Percentiles rank a stretch among this genome's conserved stretches.
Conservation (phyloP, 1,140 invertebrate genomes). For the Cecropterus lyciades region DNA sequence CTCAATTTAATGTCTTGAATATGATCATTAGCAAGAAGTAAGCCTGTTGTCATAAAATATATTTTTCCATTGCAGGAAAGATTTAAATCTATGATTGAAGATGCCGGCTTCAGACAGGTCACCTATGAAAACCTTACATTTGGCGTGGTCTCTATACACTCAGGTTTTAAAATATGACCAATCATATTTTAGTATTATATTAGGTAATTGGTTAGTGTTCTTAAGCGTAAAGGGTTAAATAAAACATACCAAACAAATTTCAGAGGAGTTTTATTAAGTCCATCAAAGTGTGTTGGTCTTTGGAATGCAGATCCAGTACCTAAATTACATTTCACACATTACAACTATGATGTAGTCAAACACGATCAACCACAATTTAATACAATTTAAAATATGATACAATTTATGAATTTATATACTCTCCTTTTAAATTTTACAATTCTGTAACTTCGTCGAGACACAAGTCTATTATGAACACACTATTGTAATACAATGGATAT, state of each 20-base stretch:
- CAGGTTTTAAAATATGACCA: slow-evolving; percentile 91
- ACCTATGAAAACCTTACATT: slow-evolving; percentile 95
- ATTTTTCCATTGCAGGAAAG: slow-evolving; percentile 88
- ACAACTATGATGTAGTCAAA: slow-evolving; percentile 59
- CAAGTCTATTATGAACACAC: slow-evolving; percentile 13
- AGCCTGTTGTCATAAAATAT: no score
- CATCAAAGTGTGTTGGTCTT: slow-evolving; percentile 77
- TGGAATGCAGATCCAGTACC: slow-evolving; percentile 78
- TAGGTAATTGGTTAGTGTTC: slow-evolving; percentile 7
- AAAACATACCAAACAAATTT: slow-evolving; percentile 44
- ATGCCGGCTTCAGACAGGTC: slow-evolving; percentile 94
- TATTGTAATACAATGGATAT: slow-evolving; percentile 14
- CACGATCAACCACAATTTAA: slow-evolving; percentile 39
- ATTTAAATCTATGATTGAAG: slow-evolving; percentile 94
- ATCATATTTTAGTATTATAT: background rate
- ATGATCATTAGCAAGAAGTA: no score
- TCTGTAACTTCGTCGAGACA: slow-evolving; percentile 31
- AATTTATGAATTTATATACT: slow-evolving; percentile 45
- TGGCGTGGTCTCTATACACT: slow-evolving; percentile 97
- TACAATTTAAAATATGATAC: slow-evolving; percentile 44
- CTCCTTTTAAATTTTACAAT: slow-evolving; percentile 37
- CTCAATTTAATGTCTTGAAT: no score
- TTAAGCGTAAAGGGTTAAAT: slow-evolving; percentile 33
- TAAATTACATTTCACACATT: slow-evolving; percentile 70
- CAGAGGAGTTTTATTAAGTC: slow-evolving; percentile 71